Base-by-base conservation (phyloP, 2,797 vertebrate genomes). In the Anguilla megastoma region DNA sequence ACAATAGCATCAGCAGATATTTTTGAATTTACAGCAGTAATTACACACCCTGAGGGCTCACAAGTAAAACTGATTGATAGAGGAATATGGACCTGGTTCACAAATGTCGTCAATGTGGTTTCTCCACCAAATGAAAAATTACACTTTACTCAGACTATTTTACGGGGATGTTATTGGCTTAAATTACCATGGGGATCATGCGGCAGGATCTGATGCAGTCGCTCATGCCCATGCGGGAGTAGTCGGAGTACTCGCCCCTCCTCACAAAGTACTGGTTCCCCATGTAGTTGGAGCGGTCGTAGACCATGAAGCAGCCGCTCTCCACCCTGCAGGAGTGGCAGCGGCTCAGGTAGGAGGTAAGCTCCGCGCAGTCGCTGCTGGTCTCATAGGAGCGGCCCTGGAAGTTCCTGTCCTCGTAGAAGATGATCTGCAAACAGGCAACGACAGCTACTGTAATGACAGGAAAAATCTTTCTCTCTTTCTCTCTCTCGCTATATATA, bases 181-280 rank as follows among this genome's bases (percentile, higher is more conserved):
- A 33, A 14, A 30, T 85, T 66, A 85, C 95, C 94, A 93, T 93
- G 74, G 95, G 94, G 88, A 95, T 95, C 93, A 94, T 94, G 80
- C 93, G 93, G 79, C 95, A 94, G 88, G 95, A 95, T 4, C 94
- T 91, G 87, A 96, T 93, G 92, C 94, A 95, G 91, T 95, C 95
- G 0, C 93, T 95, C 90, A 91, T 93, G 91, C 93, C 94, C 95
- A 95, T 95, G 14, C 91, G 92, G 91, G 95, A 93, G 90, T 95
- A 95, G 92, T 96, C 95, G 0, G 95, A 93, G 87, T 96, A 96
- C 87, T 96, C 95, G 48, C 95, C 95, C 88, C 94, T 95, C 88
- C 93, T 94, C 3, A 91, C 74, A 33, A 89, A 91, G 80, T 91
- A 91, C 93, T 96, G 96, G 91, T 96, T 92, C 16, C 95, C 95